Conservation (phyloP, 2,113 vertebrate genomes). For the Melanerpes aurifrons region DNA sequence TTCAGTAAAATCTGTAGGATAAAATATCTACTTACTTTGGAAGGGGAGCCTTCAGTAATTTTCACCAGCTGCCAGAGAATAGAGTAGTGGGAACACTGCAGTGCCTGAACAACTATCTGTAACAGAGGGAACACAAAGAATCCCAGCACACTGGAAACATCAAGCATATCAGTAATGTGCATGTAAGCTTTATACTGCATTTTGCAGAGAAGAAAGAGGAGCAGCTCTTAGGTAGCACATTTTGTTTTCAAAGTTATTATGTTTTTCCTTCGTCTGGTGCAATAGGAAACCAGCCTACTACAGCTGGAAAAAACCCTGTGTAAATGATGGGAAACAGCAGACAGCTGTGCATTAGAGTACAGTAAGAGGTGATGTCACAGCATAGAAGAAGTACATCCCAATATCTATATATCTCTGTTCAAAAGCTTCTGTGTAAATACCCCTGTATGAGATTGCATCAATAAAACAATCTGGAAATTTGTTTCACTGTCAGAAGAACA, state of each 20-base stretch:
- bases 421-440: not conserved
- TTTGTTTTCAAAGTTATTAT: not conserved
- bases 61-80: conserved; percentile 99
- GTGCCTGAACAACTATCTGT: conserved; percentile 96
- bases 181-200: not conserved
- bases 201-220: not conserved
- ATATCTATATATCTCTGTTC: not conserved
- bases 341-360: not conserved
- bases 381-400: not conserved
- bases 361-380: not conserved
- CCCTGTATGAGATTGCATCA: not conserved
- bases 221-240: not conserved
- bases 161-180: not conserved
- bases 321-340: not conserved
- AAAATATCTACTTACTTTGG: conserved; percentile 86
- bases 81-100: conserved; percentile 99
- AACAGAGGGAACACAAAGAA: conserved; percentile 62
- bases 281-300: not conserved
- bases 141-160: not conserved
- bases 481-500: not conserved
- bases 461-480: not conserved
- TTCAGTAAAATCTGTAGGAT: not conserved
- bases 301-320: not conserved
- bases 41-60: conserved; percentile 95
- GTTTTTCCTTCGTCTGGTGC: not conserved